Evolutionary conservation across 2,113 vertebrate genomes (phyloP).

Genomic region (Oncorhynchus tshawytscha): DNA sequence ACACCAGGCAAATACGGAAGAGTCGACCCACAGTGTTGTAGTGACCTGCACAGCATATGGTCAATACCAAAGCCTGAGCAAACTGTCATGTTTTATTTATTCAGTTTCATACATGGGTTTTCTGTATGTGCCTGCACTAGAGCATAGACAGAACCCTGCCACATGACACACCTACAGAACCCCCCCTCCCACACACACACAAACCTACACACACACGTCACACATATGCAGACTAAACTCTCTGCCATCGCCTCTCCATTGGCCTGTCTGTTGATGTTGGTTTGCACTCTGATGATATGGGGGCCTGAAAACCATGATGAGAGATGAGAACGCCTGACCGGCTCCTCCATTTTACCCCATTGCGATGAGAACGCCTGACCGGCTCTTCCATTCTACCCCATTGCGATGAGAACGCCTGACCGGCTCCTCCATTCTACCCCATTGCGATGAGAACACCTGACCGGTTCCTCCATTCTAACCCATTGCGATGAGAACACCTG

Average conservation of each 20-base stretch:
- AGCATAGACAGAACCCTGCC: neutral
- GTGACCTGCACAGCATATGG: slow-evolving; percentile 9
- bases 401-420: neutral
- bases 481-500: too few species aligned
- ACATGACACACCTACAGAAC: neutral
- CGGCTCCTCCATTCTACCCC: too few species aligned
- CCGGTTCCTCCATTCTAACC: too few species aligned
- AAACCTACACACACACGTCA: neutral
- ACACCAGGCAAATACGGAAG: slow-evolving; percentile 21
- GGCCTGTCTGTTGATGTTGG: slow-evolving; percentile 28
- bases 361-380: neutral
- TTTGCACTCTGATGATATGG: slow-evolving; percentile 22
- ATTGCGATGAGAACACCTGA: too few species aligned
- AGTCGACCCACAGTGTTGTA: slow-evolving; percentile 2
- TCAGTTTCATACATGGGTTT: neutral
- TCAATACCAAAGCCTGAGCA: too few species aligned
- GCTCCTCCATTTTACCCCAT: slow-evolving; percentile 17
- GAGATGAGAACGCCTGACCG: slow-evolving; percentile 34
- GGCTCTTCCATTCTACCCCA: slow-evolving; percentile 16
- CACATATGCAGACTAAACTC: slow-evolving; percentile 13
- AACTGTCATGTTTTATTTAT: too few species aligned
- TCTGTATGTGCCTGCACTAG: neutral
- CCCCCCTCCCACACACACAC: neutral
- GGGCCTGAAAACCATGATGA: slow-evolving; percentile 28
- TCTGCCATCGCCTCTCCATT: neutral